Evolutionary conservation across 2,888 invertebrate species (phyloP).

Genomic region (Nymphalis urticae): DNA sequence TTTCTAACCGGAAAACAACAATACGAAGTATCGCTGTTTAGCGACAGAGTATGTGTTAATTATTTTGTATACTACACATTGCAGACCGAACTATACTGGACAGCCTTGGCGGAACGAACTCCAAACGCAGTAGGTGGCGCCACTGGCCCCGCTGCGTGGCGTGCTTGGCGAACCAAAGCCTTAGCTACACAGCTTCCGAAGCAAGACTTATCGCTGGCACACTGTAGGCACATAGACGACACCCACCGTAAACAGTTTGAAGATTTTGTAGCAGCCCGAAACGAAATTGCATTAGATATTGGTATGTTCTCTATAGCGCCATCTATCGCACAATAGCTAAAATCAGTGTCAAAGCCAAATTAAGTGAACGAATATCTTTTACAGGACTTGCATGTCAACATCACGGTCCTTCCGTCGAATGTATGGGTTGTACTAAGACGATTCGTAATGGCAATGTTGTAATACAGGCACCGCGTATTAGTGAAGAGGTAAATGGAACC

Average conservation of each 20-base stretch:
- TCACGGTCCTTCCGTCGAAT: slow-evolving; percentile 83
- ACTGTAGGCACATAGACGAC: slow-evolving; percentile 92
- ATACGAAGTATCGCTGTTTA: too few species aligned
- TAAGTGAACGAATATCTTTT: slow-evolving; percentile 37
- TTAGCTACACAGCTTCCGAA: slow-evolving; percentile 95
- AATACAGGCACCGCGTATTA: slow-evolving; percentile 92
- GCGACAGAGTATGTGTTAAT: not conserved
- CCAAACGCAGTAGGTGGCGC: slow-evolving; percentile 74
- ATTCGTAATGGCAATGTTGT: slow-evolving; percentile 91
- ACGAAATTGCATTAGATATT: slow-evolving; percentile 97
- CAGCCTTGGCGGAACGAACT: slow-evolving; percentile 87
- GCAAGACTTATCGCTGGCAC: slow-evolving; percentile 94
- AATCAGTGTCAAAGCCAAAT: too few species aligned
- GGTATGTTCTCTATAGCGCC: slow-evolving; percentile 75
- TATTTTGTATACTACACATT: slow-evolving; percentile 11
- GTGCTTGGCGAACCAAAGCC: slow-evolving; percentile 74
- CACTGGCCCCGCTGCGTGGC: slow-evolving; percentile 70
- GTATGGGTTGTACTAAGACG: slow-evolving; percentile 90
- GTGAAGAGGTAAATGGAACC: slow-evolving; percentile 77
- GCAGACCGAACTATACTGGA: slow-evolving; percentile 96
- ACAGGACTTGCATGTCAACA: slow-evolving; percentile 84
- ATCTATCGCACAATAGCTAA: slow-evolving; percentile 37
- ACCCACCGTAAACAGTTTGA: slow-evolving; percentile 91
- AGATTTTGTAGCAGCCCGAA: slow-evolving; percentile 96
- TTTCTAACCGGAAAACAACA: too few species aligned